A percentile compares a stretch with the other conserved stretches of the same genome.
phyloP scores from a whole-genome alignment of 2,888 invertebrate species.

The Idaea dimidiata region DNA sequence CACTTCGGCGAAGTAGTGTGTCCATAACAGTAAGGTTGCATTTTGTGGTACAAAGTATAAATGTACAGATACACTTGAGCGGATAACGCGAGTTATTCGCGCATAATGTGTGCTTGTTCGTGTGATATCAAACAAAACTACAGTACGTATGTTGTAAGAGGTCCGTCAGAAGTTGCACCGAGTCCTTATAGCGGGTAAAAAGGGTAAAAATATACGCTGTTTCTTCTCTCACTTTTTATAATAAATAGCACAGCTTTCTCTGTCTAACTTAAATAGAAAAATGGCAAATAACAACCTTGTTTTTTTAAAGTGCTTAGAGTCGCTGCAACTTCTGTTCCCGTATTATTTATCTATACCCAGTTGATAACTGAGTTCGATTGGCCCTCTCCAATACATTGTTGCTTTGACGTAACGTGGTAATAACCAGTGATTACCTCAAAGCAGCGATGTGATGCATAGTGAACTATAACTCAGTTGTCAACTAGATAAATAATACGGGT shows the following conservation, averaged over 20 bases:
- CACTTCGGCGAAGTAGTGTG: conserved; percentile 43
- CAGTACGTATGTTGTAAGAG: background rate
- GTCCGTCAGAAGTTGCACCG: background rate
- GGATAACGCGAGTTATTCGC: conserved; percentile 36
- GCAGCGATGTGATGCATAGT: too few species aligned
- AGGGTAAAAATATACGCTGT: too few species aligned
- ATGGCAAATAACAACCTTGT: background rate
- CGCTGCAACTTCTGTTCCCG: background rate
- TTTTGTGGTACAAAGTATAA: conserved; percentile 70
- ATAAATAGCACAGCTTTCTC: too few species aligned
- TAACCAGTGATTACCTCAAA: too few species aligned
- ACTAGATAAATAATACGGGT: background rate
- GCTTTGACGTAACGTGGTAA: too few species aligned
- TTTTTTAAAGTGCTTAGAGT: background rate
- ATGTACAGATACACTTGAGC: conserved; percentile 39
- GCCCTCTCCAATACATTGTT: too few species aligned
- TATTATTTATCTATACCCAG: too few species aligned
- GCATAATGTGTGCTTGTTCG: conserved; percentile 49
- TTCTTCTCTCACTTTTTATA: too few species aligned
- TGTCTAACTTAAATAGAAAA: background rate
- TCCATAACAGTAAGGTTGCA: conserved; percentile 57
- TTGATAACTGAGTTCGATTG: too few species aligned
- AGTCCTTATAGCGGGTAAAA: too few species aligned
- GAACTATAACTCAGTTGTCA: too few species aligned
- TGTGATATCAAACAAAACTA: conserved; percentile 35